Base-by-base conservation (phyloP, 2,888 invertebrate genomes). In the Macrophya annulata region DNA sequence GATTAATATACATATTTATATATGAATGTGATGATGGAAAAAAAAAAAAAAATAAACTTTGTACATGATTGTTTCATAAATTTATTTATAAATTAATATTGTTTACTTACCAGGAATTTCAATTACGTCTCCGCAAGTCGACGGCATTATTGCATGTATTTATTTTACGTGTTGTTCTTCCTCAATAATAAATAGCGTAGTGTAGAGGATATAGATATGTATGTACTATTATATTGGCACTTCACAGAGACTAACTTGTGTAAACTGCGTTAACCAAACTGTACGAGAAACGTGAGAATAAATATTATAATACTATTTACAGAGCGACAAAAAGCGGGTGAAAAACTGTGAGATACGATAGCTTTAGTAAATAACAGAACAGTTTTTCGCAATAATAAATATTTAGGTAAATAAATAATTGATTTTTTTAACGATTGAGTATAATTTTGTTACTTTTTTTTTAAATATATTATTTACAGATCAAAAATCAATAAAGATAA, bases 91-190 rank as follows among this genome's bases (percentile, higher is more conserved):
- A 45, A 43, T 21, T 8, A n/a, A 40, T 4, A 21, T 21, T 40
- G 43, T 62, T 40, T 55, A 84, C 86, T 89, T 89, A 93, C 93
- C 91, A 87, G 91, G 86, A 72, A 88, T 87, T 83, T 93, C 89
- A 84, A 90, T 88, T 71, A 88, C 85, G 86, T 93, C 93, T 17
- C 92, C 91, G 79, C 91, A 91, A 84, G 89, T 89, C 77, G 92
- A 92, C 87, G 90, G 92, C 93, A 93, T 93, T 82, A 68, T 86
- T 86, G 86, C 12, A 37, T 71, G 17, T 71, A 40, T 40, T 40
- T 40, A 40, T 71, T 12, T 59, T 59, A 5, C 4, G 31, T 81
- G 25, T 83, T 55, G 15, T 65, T 68, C 65, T 83, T 83, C 83
- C 51, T 68, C 31, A 68, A 51, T 45, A 68, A 59, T 59, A 40